These are phyloP conservation scores for Carterocephalus palaemon DNA, from an alignment of 2,888 invertebrate species.

Conservation along the genomic window DNA sequence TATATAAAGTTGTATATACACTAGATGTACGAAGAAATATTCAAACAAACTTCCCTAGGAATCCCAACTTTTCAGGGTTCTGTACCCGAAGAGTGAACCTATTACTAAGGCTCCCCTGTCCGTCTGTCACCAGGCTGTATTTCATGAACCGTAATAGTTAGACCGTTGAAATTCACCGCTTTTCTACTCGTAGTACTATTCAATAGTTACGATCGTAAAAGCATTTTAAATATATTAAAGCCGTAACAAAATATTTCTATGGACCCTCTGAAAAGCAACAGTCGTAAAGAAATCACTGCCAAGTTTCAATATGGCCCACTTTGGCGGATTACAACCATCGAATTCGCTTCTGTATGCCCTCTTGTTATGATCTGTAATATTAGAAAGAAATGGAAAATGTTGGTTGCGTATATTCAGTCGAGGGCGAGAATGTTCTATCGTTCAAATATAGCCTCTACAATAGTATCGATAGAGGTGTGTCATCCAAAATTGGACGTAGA, in stretches of 20 bases:
- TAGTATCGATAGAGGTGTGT: not conserved
- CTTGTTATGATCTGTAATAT: constrained; percentile 39
- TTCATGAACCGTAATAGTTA: too few species aligned
- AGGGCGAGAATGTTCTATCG: not conserved
- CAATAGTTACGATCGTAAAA: too few species aligned
- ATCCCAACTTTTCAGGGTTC: too few species aligned
- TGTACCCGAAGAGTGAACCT: too few species aligned
- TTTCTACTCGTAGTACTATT: too few species aligned
- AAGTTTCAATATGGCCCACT: constrained; percentile 36
- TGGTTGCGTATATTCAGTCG: constrained; percentile 4
- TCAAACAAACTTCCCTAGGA: too few species aligned
- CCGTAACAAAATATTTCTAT: constrained; percentile 3
- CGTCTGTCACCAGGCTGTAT: too few species aligned
- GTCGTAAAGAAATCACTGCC: constrained; percentile 21
- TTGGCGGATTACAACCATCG: constrained; percentile 37
- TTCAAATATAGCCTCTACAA: constrained; percentile 8
- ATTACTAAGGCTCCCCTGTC: too few species aligned
- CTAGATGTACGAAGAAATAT: too few species aligned
- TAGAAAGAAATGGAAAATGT: constrained; percentile 27
- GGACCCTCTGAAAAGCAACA: constrained; percentile 6
- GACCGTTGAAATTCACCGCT: too few species aligned
- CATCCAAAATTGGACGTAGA: not conserved
- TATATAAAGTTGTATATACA: too few species aligned
- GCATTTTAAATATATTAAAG: too few species aligned
- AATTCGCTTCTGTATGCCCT: constrained; percentile 33